phyloP scores from a whole-genome alignment of 2,113 vertebrate genomes.

The Regulus satrapa region DNA sequence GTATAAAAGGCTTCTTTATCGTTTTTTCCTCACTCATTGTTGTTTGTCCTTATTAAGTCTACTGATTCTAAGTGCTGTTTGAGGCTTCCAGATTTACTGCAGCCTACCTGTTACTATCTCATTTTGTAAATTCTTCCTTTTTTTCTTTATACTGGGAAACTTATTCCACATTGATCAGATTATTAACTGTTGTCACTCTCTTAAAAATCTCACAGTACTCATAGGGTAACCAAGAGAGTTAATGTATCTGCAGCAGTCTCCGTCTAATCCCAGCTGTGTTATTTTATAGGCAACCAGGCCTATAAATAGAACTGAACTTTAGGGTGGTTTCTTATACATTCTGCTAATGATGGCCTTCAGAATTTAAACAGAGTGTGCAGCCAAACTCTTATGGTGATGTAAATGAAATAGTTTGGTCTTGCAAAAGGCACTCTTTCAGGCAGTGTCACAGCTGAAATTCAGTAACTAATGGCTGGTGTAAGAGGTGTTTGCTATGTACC shows the following conservation, averaged over 20 bases:
- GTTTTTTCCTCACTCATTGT: background rate
- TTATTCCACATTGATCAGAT: background rate
- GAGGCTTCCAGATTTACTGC: background rate
- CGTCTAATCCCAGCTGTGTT: background rate
- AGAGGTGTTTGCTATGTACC: background rate
- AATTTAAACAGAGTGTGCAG: background rate
- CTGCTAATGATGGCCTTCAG: background rate
- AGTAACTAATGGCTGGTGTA: background rate
- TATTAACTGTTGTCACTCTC: background rate
- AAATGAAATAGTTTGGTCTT: background rate
- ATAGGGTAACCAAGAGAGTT: background rate
- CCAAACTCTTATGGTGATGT: background rate
- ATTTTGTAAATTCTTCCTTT: background rate
- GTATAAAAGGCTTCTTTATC: background rate
- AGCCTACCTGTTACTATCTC: background rate
- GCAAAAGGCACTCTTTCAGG: background rate
- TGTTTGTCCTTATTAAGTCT: background rate
- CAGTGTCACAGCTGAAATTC: background rate
- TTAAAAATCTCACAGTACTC: background rate
- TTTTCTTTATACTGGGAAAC: background rate
- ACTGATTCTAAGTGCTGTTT: background rate
- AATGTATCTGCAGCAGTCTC: background rate
- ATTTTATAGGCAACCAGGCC: background rate
- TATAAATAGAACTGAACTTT: background rate
- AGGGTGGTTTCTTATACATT: background rate